Conservation (phyloP, 2,888 invertebrate species). For the Drosophila picticornis region DNA sequence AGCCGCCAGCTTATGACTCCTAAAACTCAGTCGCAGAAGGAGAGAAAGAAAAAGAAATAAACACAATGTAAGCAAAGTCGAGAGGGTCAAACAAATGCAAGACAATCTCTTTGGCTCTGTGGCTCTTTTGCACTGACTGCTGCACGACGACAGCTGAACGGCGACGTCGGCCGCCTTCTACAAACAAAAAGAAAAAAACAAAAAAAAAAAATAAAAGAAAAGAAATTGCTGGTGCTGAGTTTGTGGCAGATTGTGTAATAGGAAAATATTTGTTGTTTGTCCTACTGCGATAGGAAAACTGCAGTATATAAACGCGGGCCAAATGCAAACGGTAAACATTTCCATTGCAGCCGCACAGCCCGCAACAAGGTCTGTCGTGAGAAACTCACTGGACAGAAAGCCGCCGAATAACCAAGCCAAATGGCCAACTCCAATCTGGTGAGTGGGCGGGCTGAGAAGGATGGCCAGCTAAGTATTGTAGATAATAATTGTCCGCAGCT, state of each 20-base stretch:
- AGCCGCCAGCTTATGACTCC: background rate
- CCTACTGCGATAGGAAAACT: slow-evolving; percentile 43
- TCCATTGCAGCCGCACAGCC: slow-evolving; percentile 56
- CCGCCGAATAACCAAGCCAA: slow-evolving; percentile 34
- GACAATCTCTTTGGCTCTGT: slow-evolving; percentile 46
- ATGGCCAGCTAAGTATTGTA: background rate
- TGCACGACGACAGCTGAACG: slow-evolving; percentile 13
- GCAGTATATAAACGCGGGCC: slow-evolving; percentile 63
- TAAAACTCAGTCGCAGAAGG: background rate
- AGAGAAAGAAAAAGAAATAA: slow-evolving; percentile 27
- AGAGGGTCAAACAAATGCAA: slow-evolving; percentile 44
- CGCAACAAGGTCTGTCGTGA: slow-evolving; percentile 37
- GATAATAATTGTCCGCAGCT: slow-evolving; percentile 23
- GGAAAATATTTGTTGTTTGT: slow-evolving; percentile 58
- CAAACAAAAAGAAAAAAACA: slow-evolving; percentile 3
- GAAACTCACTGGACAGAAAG: slow-evolving; percentile 4
- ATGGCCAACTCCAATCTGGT: slow-evolving; percentile 68
- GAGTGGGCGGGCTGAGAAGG: slow-evolving; percentile 37
- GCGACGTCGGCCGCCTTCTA: slow-evolving; percentile 29
- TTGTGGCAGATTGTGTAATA: slow-evolving; percentile 66
- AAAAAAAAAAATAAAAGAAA: background rate
- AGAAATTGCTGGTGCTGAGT: slow-evolving; percentile 9
- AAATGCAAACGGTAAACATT: slow-evolving; percentile 60
- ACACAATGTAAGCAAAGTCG: slow-evolving; percentile 1
- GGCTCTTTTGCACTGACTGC: background rate